Evolutionary conservation across 2,113 vertebrate species (phyloP).

Genomic region (Beaufortia kweichowensis): DNA sequence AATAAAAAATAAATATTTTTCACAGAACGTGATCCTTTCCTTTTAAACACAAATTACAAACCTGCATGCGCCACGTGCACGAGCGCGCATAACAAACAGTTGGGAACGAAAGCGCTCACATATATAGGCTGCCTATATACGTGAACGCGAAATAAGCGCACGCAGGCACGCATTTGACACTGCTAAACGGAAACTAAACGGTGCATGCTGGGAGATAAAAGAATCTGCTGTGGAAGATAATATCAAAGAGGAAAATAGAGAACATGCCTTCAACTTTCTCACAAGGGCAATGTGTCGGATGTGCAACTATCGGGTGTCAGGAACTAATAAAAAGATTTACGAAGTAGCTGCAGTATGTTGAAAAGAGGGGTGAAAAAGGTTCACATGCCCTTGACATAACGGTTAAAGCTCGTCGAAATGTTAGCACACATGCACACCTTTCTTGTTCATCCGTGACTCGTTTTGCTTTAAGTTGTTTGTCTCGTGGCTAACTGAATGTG

Average conservation of each 20-base stretch:
- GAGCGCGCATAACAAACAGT: background rate
- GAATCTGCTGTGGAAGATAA: conserved; percentile 36
- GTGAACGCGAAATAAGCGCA: background rate
- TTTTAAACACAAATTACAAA: background rate
- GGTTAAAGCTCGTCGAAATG: background rate
- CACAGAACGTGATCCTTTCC: background rate
- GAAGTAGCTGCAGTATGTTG: background rate
- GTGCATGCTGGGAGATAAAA: conserved; percentile 43
- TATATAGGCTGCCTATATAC: background rate
- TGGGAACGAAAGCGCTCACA: background rate
- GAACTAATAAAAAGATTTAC: background rate
- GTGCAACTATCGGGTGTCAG: background rate
- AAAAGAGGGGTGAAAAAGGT: background rate
- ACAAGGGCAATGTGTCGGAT: background rate
- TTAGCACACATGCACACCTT: background rate
- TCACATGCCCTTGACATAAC: background rate
- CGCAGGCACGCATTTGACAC: background rate
- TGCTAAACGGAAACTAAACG: conserved; percentile 36
- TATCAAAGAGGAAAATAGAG: conserved; percentile 38
- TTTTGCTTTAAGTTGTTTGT: background rate
- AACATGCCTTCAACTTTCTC: conserved; percentile 27
- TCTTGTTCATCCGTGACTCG: background rate
- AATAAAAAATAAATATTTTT: too few species aligned
- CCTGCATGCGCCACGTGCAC: background rate
- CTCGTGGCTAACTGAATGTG: conserved; percentile 1